phyloP scores from a whole-genome alignment of 2,888 invertebrate species.

The Cataglyphis albicans region DNA sequence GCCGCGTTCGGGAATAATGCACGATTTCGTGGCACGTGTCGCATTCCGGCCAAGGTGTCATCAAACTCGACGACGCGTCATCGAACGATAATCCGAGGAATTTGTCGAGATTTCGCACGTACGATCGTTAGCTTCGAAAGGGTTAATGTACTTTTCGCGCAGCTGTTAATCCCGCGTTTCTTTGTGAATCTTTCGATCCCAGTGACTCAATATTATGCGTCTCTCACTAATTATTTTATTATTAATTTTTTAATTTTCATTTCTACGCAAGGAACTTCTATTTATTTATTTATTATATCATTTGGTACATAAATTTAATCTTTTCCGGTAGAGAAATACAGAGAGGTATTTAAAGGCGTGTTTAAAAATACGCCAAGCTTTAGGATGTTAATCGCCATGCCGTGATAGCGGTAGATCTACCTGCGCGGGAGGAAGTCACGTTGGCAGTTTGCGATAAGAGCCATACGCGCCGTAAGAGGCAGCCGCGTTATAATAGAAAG shows the following conservation, averaged over 20 bases:
- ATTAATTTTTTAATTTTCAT: not conserved
- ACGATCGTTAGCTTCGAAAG: constrained; percentile 35
- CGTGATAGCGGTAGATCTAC: constrained; percentile 48
- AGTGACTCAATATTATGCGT: no score
- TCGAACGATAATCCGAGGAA: constrained; percentile 36
- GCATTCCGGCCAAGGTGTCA: constrained; percentile 52
- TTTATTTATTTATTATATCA: not conserved
- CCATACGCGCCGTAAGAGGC: constrained; percentile 36
- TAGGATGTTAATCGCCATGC: constrained; percentile 44
- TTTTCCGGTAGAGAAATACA: not conserved
- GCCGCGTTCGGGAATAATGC: constrained; percentile 54
- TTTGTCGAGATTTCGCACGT: constrained; percentile 8
- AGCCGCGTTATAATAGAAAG: constrained; percentile 57
- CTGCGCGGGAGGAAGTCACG: constrained; percentile 54
- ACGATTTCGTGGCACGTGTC: constrained; percentile 60
- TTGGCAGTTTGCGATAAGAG: constrained; percentile 51
- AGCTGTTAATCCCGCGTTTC: constrained; percentile 4
- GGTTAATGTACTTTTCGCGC: constrained; percentile 19
- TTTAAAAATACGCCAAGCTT: constrained; percentile 35
- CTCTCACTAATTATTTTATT: not conserved
- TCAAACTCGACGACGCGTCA: constrained; percentile 54
- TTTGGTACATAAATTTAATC: not conserved
- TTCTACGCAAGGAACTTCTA: not conserved
- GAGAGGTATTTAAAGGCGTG: not conserved
- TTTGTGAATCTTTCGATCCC: not conserved